A percentile compares a stretch with the other conserved stretches of the same genome.
Conservation (phyloP, 1,140 invertebrate genomes). For the Oncopodura yosiiana region DNA sequence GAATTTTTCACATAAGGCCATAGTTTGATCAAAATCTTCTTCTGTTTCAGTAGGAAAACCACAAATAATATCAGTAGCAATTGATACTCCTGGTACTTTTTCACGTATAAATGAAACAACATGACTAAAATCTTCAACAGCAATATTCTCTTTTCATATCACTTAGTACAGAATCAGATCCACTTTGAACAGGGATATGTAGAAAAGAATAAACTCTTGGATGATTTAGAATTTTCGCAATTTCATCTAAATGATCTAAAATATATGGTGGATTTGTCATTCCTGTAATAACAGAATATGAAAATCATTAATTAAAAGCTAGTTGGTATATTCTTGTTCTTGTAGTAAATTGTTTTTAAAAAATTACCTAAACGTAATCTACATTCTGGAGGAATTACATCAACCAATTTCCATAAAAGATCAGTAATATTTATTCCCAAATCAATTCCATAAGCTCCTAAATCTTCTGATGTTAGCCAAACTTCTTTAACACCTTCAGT, state of each 20-base stretch:
- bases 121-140: constrained; percentile 71
- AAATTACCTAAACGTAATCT: constrained; percentile 38
- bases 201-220: constrained; percentile 88
- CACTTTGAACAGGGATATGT: constrained; percentile 94
- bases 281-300: too few relatives aligned
- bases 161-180: constrained; percentile 79
- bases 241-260: constrained; percentile 83
- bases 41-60: constrained; percentile 96
- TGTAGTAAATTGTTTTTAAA: too few relatives aligned
- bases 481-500: constrained; percentile 87
- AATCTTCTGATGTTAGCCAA: constrained; percentile 98
- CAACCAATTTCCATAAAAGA: constrained; percentile 73
- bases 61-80: constrained; percentile 97
- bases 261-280: constrained; percentile 99
- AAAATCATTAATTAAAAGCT: too few relatives aligned
- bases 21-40: constrained; percentile 78
- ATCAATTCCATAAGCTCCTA: constrained; percentile 91
- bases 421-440: constrained; percentile 80
- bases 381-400: constrained; percentile 82
- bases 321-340: too few relatives aligned
- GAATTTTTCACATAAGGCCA: constrained; percentile 74
- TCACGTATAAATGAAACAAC: constrained; percentile 76
- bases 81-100: constrained; percentile 63
- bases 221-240: constrained; percentile 77
- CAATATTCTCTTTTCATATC: constrained; percentile 97